Evolutionary conservation across 1,140 invertebrate species (phyloP).

Genomic region (Contarinia nasturtii): DNA sequence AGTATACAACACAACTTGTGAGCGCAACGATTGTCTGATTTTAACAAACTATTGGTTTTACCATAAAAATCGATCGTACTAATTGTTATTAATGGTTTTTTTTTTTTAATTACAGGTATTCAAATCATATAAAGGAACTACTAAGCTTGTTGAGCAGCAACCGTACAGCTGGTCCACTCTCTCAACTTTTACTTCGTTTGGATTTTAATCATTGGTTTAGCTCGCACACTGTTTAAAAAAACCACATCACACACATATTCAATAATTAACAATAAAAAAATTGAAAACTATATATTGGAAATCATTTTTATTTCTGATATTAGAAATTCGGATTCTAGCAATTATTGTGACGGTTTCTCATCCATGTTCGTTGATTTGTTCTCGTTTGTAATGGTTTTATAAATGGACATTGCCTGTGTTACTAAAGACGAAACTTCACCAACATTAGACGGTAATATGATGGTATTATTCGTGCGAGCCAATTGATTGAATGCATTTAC

Average conservation of each 20-base stretch:
- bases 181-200: conserved; percentile 45
- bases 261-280: no score
- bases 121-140: conserved; percentile 33
- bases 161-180: conserved; percentile 38
- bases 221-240: background rate
- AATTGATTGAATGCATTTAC: conserved; percentile 82
- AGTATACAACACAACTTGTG: no score
- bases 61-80: no score
- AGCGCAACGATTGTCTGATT: no score
- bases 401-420: conserved; percentile 44
- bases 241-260: no score
- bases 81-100: conserved; percentile 6
- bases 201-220: conserved; percentile 63
- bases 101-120: conserved; percentile 26
- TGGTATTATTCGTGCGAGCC: conserved; percentile 82
- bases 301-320: no score
- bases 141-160: conserved; percentile 38
- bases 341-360: no score
- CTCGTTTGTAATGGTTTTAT: conserved; percentile 8
- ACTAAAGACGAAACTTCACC: conserved; percentile 72
- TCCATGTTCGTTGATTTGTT: no score
- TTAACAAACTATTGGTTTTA: no score
- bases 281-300: no score
- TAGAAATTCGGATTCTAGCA: no score
- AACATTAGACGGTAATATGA: conserved; percentile 82